phyloP scores from a whole-genome alignment of 2,888 invertebrate species.

The Plutella xylostella region DNA sequence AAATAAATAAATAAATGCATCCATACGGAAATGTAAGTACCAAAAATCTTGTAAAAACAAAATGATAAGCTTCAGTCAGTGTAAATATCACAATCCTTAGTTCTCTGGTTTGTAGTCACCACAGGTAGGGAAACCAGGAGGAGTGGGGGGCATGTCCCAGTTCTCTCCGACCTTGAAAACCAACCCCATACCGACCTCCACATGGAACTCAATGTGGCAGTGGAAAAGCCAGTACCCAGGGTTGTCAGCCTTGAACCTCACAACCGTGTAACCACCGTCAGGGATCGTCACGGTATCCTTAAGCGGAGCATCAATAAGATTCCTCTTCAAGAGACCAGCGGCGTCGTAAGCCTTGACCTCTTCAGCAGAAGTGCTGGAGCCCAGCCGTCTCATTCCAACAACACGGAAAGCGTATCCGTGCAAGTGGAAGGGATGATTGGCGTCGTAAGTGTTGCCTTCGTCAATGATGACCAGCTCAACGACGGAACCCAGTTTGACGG shows the following conservation, averaged over 20 bases:
- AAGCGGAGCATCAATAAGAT: slow-evolving; percentile 78
- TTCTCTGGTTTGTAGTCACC: slow-evolving; percentile 73
- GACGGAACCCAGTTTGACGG: slow-evolving; percentile 77
- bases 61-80: too few relatives aligned
- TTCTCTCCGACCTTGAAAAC: slow-evolving; percentile 88
- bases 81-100: too few relatives aligned
- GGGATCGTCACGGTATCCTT: slow-evolving; percentile 94
- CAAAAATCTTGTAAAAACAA: too few relatives aligned
- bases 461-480: slow-evolving; percentile 89
- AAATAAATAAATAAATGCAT: too few relatives aligned
- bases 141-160: slow-evolving; percentile 78
- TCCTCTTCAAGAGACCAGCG: slow-evolving; percentile 77
- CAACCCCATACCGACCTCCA: slow-evolving; percentile 90
- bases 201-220: slow-evolving; percentile 93
- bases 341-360: slow-evolving; percentile 76
- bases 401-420: slow-evolving; percentile 90
- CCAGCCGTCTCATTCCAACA: slow-evolving; percentile 81
- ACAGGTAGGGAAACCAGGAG: slow-evolving; percentile 82
- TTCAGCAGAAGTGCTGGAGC: slow-evolving; percentile 76
- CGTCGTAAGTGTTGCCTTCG: slow-evolving; percentile 84
- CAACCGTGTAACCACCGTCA: slow-evolving; percentile 89
- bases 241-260: slow-evolving; percentile 86
- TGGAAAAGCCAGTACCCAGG: slow-evolving; percentile 94
- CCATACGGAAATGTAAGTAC: too few relatives aligned
- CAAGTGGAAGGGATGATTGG: slow-evolving; percentile 90